Evolutionary conservation across 2,888 invertebrate genomes (phyloP).

Genomic region (Phaonia tiefii): DNA sequence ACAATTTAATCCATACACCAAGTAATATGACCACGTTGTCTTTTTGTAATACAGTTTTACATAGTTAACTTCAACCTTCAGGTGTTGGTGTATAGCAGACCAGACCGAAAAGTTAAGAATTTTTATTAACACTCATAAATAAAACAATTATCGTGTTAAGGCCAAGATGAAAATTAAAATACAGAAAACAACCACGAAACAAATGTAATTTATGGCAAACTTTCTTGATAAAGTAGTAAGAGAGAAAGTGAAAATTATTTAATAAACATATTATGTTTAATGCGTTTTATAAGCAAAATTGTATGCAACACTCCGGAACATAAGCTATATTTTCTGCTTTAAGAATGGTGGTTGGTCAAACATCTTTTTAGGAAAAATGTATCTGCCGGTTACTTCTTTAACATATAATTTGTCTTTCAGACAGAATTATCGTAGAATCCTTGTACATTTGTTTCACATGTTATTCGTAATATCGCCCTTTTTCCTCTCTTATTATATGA

Average conservation of each 20-base stretch:
- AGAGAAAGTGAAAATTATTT: conserved; percentile 1
- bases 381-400: no score
- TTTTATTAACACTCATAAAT: conserved; percentile 55
- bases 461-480: no score
- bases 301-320: no score
- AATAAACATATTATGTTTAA: conserved; percentile 4
- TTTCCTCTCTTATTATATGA: background rate
- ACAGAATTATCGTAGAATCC: no score
- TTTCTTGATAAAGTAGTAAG: background rate
- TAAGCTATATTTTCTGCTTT: no score
- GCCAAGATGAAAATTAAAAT: background rate
- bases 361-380: no score
- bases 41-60: no score
- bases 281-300: conserved; percentile 4
- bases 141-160: conserved; percentile 49
- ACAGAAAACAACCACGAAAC: background rate
- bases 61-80: background rate
- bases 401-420: no score
- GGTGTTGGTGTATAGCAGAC: conserved; percentile 25
- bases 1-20: no score
- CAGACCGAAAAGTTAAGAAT: conserved; percentile 24
- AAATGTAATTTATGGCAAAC: background rate
- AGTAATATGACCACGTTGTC: no score
- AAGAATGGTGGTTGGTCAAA: no score
- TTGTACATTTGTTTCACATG: no score